Base-by-base conservation (phyloP, 2,797 vertebrate genomes). In the Masticophis lateralis region DNA sequence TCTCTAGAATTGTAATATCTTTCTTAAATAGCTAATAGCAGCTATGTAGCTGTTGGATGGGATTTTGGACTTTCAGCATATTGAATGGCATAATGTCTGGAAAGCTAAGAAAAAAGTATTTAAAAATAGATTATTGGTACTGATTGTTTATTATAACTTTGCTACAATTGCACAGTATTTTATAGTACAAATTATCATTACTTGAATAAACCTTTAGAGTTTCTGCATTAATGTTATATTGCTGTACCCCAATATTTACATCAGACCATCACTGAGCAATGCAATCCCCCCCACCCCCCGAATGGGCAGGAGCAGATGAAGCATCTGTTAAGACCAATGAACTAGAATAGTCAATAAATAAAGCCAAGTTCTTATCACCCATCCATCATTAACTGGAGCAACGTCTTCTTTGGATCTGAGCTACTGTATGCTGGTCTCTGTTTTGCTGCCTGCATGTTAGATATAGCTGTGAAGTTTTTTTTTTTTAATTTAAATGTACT, bases 111-210 rank as follows among this genome's bases (percentile, higher is more conserved):
- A 22, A 47, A 47, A 83, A 43, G 20, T 47, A 12, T 83, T 83
- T 47, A 47, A 93, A 96, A 95, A 93, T 93, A n/a, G 92, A 3
- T 89, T 94, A 89, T 32, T 92, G 63, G 94, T 94, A 63, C 0
- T 95, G 28, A 90, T 95, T 91, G 94, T 93, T 47, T 95, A 93
- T 95, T 94, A 56, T 28, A 88, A 2, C 91, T 47, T 91, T n/a
- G 27, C 16, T 86, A 51, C 27, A 86, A 18, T 47, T 86, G 74
- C 9, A 51, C 47, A 53, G 86, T 92, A 91, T 94, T 60, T 95
- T 93, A 88, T 93, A 91, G 74, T 79, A 95, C 57, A 94, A 94
- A 93, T 28, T 89, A 13, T 2, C 86, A 93, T 91, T 87, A 93
- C 94, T 92, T 90, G 22, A 74, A 56, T 47, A 47, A 47, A 47